phyloP scores from a whole-genome alignment of 2,113 vertebrate genomes.

The Apteryx mantelli region DNA sequence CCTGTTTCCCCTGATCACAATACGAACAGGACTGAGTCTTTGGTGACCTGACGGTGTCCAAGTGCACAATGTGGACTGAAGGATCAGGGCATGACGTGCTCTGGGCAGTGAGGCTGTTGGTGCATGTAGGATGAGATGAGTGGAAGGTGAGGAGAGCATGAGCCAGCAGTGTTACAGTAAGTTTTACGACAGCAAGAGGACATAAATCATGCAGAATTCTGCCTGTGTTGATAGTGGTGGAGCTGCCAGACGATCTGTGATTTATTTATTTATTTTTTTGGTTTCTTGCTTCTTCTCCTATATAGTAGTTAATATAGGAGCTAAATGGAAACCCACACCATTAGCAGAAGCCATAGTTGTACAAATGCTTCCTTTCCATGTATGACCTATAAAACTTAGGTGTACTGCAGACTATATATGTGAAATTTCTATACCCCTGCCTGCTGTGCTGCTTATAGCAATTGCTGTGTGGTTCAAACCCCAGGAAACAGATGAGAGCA shows the following conservation, averaged over 20 bases:
- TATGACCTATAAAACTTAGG: neutral
- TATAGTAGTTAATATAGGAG: neutral
- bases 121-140: neutral
- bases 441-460: neutral
- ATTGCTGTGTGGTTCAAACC: neutral
- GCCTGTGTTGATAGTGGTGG: neutral
- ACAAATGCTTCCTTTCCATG: neutral
- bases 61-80: neutral
- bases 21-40: neutral
- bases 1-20: neutral
- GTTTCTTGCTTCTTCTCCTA: neutral
- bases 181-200: neutral
- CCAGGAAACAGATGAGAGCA: neutral
- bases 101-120: neutral
- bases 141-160: neutral
- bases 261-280: neutral
- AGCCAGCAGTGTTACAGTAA: neutral
- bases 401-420: neutral
- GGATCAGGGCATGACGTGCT: neutral
- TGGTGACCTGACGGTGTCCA: neutral
- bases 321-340: neutral
- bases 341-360: neutral
- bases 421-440: neutral
- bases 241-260: neutral
- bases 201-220: neutral